A percentile compares a stretch with the other conserved stretches of the same genome.
These are phyloP conservation scores for Apogon talboti DNA, from an alignment of 2,797 vertebrate genomes.

Conservation along the genomic window DNA sequence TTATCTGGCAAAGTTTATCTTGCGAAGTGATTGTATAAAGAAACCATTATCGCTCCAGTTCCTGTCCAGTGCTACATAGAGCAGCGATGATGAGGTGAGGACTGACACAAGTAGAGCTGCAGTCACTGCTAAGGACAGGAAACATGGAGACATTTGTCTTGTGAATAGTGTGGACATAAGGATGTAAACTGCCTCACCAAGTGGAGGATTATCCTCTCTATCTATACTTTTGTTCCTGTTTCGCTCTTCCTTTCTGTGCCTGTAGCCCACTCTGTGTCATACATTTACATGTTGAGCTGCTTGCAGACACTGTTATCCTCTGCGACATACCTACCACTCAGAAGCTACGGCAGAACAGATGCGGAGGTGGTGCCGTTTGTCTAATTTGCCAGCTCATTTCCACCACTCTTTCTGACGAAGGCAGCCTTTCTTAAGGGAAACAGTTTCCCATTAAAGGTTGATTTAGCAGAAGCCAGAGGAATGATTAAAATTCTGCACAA, in stretches of 20 bases:
- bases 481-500: constrained; percentile 59
- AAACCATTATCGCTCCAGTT: constrained; percentile 53
- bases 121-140: constrained; percentile 45
- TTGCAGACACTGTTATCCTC: constrained; percentile 25
- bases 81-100: constrained; percentile 34
- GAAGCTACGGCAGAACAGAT: constrained; percentile 21
- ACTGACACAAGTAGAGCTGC: constrained; percentile 22
- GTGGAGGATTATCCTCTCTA: constrained; percentile 31
- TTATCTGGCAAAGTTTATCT: constrained; percentile 61
- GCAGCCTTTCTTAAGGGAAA: constrained; percentile 51
- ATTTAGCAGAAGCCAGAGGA: constrained; percentile 62
- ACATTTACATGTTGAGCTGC: constrained; percentile 44
- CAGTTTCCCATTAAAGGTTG: constrained; percentile 61
- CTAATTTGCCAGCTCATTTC: constrained; percentile 60
- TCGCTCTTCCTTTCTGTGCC: neutral
- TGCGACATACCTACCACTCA: constrained; percentile 18
- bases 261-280: constrained; percentile 24
- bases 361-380: constrained; percentile 45
- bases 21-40: constrained; percentile 51
- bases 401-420: constrained; percentile 28
- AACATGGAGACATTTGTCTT: constrained; percentile 45
- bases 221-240: constrained; percentile 22
- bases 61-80: constrained; percentile 45
- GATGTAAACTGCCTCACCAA: constrained; percentile 16
- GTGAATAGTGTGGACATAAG: constrained; percentile 19